Percentiles rank a stretch among this genome's conserved stretches.
Evolutionary conservation across 2,113 vertebrate genomes (phyloP).

Genomic region (Lucifuga dentata): DNA sequence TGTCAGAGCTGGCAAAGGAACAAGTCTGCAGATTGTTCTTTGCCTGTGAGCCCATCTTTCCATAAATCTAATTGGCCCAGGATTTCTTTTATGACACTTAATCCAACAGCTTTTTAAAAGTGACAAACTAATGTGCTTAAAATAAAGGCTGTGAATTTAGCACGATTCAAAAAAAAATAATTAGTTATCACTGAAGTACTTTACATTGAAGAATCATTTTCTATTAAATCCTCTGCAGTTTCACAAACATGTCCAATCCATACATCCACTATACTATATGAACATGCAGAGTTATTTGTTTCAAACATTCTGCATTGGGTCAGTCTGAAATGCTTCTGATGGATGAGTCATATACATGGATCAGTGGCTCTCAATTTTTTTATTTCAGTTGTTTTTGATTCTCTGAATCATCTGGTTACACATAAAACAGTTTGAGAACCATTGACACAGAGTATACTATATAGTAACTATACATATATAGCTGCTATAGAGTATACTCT

Average conservation of each 20-base stretch:
- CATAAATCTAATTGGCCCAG: slow-evolving; percentile 75
- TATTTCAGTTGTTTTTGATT: no score
- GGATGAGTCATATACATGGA: neutral
- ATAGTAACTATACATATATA: neutral
- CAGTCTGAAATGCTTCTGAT: neutral
- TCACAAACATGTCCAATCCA: slow-evolving; percentile 25
- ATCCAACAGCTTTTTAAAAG: slow-evolving; percentile 79
- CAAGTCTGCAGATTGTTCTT: slow-evolving; percentile 68
- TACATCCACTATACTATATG: no score
- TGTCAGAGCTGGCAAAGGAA: slow-evolving; percentile 63
- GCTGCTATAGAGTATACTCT: no score
- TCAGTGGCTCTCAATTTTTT: no score
- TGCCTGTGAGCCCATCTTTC: slow-evolving; percentile 57
- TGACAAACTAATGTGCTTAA: slow-evolving; percentile 73
- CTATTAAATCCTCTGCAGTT: slow-evolving; percentile 42
- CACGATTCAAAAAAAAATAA: slow-evolving; percentile 65
- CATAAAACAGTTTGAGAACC: no score
- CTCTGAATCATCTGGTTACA: no score
- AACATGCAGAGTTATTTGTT: slow-evolving; percentile 7
- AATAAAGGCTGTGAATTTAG: slow-evolving; percentile 57
- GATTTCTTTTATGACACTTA: slow-evolving; percentile 78
- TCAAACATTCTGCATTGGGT: neutral
- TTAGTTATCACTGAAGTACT: slow-evolving; percentile 53
- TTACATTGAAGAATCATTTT: slow-evolving; percentile 45
- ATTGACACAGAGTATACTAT: no score